Evolutionary conservation across 2,888 invertebrate genomes (phyloP), one percentile per base, ranked within the genome.

Genomic region (Lepidocyrtinus sp.): DNA sequence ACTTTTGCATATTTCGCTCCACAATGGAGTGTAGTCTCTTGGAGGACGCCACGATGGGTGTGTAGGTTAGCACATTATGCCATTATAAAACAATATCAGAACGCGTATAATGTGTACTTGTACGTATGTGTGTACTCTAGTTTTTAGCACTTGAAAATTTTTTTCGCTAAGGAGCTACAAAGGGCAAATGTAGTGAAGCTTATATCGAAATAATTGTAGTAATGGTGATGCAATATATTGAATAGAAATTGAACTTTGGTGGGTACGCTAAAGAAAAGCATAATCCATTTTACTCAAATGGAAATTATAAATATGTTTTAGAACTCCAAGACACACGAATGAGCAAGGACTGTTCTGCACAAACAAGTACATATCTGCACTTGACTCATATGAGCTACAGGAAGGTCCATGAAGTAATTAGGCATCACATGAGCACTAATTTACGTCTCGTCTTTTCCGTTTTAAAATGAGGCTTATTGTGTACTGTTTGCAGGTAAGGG

Each of bases 31-130:
- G 45, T 59, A 61, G 61, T 71, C 62, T 71, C 71, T 68, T 24
- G 77, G 72, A 77, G 77, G 77, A 77, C 77, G 72, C 77, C 72
- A 72, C 72, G 77, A 5, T 36, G 36, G 36, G 77, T 71, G 77
- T 77, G 77, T 67, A 77, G 77, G 55, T 36, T 76, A 76, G 50
- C 62, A 76, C 50, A 67, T 75, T 21, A 64, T 70, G 62, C 27
- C 5, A 62, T 76, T 65, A 65, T 76, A 71, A 76, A 70, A 64
- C 70, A 50, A 55, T 64, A 70, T 76, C 70, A 36, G 36, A 36
- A 70, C 69, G 63, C 50, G 22, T 17, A 17, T 25, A 24, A 68
- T 64, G 50, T 26, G 19, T 55, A 73, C 73, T 19, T 36, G 5
- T 36, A 7, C 27, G 15, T 50, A 22, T 61, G 61, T 67, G 62